Conservation (phyloP, 1,140 invertebrate genomes). For the Nasonia vitripennis region DNA sequence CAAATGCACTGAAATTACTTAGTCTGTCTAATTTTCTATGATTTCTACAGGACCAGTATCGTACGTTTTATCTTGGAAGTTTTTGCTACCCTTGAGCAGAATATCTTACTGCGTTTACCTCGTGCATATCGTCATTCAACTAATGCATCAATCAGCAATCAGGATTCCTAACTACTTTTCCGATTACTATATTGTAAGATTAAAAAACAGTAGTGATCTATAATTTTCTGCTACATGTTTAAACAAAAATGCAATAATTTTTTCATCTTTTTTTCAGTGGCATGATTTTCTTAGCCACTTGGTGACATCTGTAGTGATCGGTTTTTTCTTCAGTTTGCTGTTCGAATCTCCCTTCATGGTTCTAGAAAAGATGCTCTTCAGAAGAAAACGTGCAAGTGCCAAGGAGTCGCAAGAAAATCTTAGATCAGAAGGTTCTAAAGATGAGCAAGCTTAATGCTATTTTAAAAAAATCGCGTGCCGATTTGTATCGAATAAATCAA, state of each 20-base stretch:
- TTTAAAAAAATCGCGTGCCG: too few species aligned
- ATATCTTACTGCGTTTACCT: constrained; percentile 79
- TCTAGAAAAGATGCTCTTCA: constrained; percentile 49
- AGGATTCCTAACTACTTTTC: constrained; percentile 41
- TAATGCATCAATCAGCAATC: constrained; percentile 14
- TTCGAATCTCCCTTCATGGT: constrained; percentile 49
- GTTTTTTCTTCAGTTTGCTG: constrained; percentile 31
- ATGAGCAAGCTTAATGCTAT: background rate
- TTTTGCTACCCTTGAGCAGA: constrained; percentile 75
- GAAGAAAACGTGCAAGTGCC: constrained; percentile 11
- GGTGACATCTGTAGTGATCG: background rate
- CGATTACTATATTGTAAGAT: constrained; percentile 27
- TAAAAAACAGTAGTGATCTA: background rate
- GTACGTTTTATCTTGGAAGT: constrained; percentile 75
- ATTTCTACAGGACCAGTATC: constrained; percentile 72
- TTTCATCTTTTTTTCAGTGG: constrained; percentile 37
- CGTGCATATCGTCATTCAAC: constrained; percentile 68
- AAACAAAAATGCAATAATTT: background rate
- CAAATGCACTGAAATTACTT: background rate
- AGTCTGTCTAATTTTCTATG: background rate
- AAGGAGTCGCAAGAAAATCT: constrained; percentile 2
- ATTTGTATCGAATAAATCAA: too few species aligned
- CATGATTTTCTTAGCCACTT: constrained; percentile 2
- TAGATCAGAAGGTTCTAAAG: background rate
- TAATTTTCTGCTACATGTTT: background rate